phyloP scores from a whole-genome alignment of 2,797 vertebrate genomes.

The Danio tinwini region DNA sequence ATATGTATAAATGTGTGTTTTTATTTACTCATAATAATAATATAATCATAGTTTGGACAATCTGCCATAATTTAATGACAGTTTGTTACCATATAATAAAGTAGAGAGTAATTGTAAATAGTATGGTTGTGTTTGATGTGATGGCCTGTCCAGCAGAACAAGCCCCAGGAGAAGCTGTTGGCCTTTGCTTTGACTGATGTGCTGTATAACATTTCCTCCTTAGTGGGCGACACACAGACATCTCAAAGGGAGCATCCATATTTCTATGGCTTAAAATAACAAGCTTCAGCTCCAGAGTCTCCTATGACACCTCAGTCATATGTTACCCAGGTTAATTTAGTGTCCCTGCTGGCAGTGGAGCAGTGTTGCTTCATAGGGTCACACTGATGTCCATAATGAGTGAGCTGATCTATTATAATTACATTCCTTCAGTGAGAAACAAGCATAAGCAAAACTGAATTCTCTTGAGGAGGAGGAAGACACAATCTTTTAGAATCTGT shows the following conservation, averaged over 20 bases:
- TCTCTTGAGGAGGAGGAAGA: background rate
- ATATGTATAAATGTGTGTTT: background rate
- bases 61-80: background rate
- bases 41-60: background rate
- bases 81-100: background rate
- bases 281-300: conserved; percentile 29
- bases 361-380: conserved; percentile 19
- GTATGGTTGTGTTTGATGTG: conserved; percentile 2
- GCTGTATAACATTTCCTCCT: conserved; percentile 24
- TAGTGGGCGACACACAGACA: conserved; percentile 17
- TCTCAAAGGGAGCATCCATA: conserved; percentile 27
- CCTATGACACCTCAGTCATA: conserved; percentile 12
- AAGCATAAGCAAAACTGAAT: background rate
- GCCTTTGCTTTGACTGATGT: conserved; percentile 47
- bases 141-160: conserved; percentile 44
- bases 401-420: conserved; percentile 9
- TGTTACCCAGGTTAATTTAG: conserved; percentile 36
- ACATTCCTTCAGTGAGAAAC: background rate
- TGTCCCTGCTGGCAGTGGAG: conserved; percentile 20
- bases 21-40: too few relatives aligned
- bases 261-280: conserved; percentile 37
- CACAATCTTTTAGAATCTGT: background rate
- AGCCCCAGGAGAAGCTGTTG: conserved; percentile 16
- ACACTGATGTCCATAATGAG: conserved; percentile 31
- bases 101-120: background rate